Evolutionary conservation across 2,888 invertebrate species (phyloP), one percentile per base, ranked within the genome.

Genomic region (Cordilura impudica): DNA sequence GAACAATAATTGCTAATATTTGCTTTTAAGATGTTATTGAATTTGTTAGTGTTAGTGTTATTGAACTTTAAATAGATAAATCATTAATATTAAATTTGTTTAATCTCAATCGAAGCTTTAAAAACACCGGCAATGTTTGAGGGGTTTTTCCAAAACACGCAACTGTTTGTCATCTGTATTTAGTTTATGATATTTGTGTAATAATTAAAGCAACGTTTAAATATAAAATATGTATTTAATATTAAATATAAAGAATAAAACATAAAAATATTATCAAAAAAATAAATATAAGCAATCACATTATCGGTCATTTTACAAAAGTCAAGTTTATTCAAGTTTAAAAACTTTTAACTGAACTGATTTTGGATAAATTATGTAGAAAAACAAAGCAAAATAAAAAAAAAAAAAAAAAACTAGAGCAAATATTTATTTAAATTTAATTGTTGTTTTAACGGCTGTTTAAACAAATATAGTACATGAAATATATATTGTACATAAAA

Each of bases 381-480:
- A 14, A 14, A 51, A 23, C 5, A 45, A 19, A 35, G 39, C 2
- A 56, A 18, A 39, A 56, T 1, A 58, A 47, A 6, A 29, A 54
- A 8, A 60, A 53, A 26, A 10, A 54, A 12, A 39, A 26, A 26
- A 49, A 66, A 45, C 19, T 23, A 58, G 23, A 58, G 14, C 23
- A 39, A 73, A 45, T 51, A 69, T 47, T 73, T 74, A 66, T 66
- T 73, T 66, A 39, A 69, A 61, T 71, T 39, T 56, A 49, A 51
- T 66, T 66, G 4, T 43, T 60, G 14, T 60, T 53, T 66, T 21
- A 74, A 74, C 70, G 66, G 60, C 70, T 78, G 78, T 71, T 74
- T 61, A 56, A 70, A 74, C 4, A 74, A 78, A 61, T 49, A 53
- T 58, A 63, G 53, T 39, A 18, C n/a, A 58, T 29, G 35, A 23